phyloP scores from a whole-genome alignment of 1,140 invertebrate genomes.

The Latrodectus geometricus region DNA sequence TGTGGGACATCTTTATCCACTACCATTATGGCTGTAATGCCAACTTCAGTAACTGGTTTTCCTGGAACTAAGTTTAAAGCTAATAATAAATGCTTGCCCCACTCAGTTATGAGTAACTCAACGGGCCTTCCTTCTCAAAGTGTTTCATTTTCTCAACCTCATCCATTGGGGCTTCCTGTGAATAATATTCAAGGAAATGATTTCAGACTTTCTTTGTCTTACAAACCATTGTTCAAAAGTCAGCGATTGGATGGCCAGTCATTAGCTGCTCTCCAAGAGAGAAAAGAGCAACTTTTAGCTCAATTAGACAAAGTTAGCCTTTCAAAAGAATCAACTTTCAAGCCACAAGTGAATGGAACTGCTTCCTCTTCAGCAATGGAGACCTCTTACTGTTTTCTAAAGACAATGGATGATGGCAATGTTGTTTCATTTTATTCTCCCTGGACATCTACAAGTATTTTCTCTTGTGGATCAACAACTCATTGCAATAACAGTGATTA shows the following conservation, averaged over 20 bases:
- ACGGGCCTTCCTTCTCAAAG: conserved; percentile 1
- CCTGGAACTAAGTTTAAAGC: conserved; percentile 35
- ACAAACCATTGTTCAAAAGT: conserved; percentile 1
- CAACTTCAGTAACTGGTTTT: conserved; percentile 24
- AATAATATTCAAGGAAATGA: conserved; percentile 13
- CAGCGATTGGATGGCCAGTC: conserved; percentile 23
- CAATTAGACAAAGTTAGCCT: conserved; percentile 75
- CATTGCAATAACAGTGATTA: conserved; percentile 52
- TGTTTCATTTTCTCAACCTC: conserved; percentile 24
- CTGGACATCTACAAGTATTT: conserved; percentile 67
- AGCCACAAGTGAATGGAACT: conserved; percentile 2
- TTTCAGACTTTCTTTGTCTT: neutral
- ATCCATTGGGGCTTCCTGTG: neutral
- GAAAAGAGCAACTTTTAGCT: conserved; percentile 77
- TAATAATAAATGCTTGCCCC: conserved; percentile 22
- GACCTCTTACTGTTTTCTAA: conserved; percentile 34
- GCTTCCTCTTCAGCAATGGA: conserved; percentile 1
- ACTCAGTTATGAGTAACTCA: neutral
- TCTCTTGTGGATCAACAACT: conserved; percentile 65
- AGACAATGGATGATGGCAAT: conserved; percentile 20
- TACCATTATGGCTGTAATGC: conserved; percentile 27
- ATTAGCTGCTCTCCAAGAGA: conserved; percentile 74
- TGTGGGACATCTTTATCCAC: conserved; percentile 33
- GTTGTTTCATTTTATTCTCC: conserved; percentile 68
- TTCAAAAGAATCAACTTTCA: neutral